Percentiles rank a stretch among this genome's conserved stretches.
Evolutionary conservation across 2,888 invertebrate species (phyloP).

Genomic region (Orthosia cruda): DNA sequence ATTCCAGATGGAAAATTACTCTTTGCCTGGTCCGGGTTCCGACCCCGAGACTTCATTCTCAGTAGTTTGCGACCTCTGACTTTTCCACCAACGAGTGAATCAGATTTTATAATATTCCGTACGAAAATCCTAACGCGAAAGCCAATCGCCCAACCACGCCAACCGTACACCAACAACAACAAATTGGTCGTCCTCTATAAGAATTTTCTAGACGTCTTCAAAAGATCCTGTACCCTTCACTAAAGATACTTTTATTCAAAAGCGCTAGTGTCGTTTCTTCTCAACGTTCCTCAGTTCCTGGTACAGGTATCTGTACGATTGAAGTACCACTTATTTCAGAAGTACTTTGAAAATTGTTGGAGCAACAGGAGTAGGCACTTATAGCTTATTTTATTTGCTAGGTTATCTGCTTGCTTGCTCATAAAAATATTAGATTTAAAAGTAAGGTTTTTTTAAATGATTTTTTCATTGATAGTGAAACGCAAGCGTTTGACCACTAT

Average conservation of each 20-base stretch:
- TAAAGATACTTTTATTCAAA: background rate
- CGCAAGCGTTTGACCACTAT: no score
- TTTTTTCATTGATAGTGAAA: no score
- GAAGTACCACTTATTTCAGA: constrained; percentile 16
- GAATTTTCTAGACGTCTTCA: background rate
- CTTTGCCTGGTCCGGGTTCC: no score
- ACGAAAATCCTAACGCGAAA: background rate
- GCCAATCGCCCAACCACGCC: background rate
- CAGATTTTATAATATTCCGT: background rate
- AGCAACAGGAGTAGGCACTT: constrained; percentile 11
- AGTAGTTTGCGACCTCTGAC: background rate
- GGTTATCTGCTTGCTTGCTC: background rate
- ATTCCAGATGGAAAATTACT: no score
- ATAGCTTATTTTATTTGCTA: constrained; percentile 6
- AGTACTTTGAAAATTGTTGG: constrained; percentile 32
- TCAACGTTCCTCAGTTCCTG: background rate
- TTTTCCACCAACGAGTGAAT: no score
- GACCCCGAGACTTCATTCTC: background rate
- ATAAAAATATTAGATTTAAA: background rate
- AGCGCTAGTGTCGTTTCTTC: background rate
- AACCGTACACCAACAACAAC: background rate
- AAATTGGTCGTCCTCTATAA: background rate
- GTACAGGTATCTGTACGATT: constrained; percentile 17
- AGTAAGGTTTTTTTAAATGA: no score
- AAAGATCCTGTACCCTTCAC: background rate